Base-by-base conservation (phyloP, 2,888 invertebrate genomes). In the Chrysopilus asiliformis region DNA sequence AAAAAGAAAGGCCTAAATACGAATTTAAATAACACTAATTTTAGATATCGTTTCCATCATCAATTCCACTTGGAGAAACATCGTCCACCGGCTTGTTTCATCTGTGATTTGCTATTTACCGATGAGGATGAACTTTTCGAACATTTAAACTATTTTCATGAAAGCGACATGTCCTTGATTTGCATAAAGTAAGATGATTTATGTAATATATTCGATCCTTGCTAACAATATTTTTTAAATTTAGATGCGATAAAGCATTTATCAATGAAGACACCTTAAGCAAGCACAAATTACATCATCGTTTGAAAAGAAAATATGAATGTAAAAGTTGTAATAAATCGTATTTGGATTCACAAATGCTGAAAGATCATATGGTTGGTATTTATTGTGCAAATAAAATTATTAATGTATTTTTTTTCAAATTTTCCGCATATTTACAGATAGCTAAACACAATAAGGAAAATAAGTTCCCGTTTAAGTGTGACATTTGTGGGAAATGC, bases 61-160 rank as follows among this genome's bases (percentile, higher is more conserved):
- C 61, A 60, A 46, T 60, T 58, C 30, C 60, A 60, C 46, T 41
- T 58, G 38, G 52, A 53, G 17, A 51, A 51, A 10, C 55, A 51
- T 12, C 43, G 60, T 6, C 56, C 61, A 3, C 55, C 53, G 28
- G 49, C 48, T 1, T 60, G 60, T 27, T 48, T 60, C 10, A 49
- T 60, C 13, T 60, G 60, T 38, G 49, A 53, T 30, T 49, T 42
- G 31, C 38, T 49, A 8, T 53, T 54, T 38, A 45, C 34, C 3
- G 51, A 57, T 35, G 53, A 54, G 3, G 53, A 55, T 39, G 51
- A 56, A 8, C 53, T 59, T 8, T 60, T 55, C 32, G 55, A 59
- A 36, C 60, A 60, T 41, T 46, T 60, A 17, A 49, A 55, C 32
- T 60, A 59, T 33, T 38, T 44, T 0, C 61, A 61, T 35, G 57